These are phyloP conservation scores for Congeria kusceri DNA, from an alignment of 2,888 invertebrate species.

Conservation along the genomic window DNA sequence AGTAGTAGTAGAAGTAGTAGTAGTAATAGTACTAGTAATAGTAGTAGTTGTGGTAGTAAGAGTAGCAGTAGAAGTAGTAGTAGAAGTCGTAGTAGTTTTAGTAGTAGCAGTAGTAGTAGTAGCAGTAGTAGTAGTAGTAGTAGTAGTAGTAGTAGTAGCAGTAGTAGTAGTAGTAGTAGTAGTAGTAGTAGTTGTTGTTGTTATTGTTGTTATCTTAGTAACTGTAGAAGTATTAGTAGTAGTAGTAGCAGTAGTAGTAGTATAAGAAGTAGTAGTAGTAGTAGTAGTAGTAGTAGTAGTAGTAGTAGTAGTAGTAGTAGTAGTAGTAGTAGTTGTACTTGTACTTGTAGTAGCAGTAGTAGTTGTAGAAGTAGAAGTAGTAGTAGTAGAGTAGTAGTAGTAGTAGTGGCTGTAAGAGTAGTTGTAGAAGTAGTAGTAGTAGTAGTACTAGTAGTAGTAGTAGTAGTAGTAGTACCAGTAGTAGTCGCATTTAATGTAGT, in stretches of 20 bases:
- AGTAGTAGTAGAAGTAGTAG: no score
- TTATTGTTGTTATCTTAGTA: no score
- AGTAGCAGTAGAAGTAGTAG: background rate
- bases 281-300: no score
- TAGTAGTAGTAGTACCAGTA: background rate
- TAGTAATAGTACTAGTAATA: no score
- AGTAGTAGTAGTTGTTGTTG: no score
- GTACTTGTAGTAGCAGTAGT: conserved; percentile 46
- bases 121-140: background rate
- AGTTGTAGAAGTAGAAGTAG: conserved; percentile 32
- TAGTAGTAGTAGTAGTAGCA: no score
- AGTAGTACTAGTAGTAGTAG: conserved; percentile 8
- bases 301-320: no score
- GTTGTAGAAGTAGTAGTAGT: conserved; percentile 1
- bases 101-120: background rate
- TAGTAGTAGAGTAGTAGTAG: conserved; percentile 7
- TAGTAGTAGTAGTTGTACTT: conserved; percentile 29
- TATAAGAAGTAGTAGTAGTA: no score
- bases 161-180: no score
- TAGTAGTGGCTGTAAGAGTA: background rate
- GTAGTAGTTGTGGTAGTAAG: background rate
- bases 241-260: no score
- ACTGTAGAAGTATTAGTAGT: no score
- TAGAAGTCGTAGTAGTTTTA: background rate
- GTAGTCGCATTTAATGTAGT: background rate